Base-by-base conservation (phyloP, 2,113 vertebrate genomes). In the Oreochromis spilurus region DNA sequence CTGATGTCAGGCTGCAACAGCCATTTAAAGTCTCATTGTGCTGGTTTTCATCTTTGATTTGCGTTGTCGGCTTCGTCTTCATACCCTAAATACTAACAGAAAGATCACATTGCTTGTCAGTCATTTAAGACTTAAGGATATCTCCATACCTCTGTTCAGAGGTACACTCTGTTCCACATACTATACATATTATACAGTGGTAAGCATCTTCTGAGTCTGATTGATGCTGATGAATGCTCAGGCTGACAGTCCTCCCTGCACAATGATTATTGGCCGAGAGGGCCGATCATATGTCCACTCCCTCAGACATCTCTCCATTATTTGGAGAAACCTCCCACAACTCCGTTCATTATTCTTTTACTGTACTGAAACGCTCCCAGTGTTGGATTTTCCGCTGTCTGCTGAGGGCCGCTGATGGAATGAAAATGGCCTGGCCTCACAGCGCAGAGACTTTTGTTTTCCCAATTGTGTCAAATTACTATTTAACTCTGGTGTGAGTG, bases 401-500 rank as follows among this genome's bases (percentile, higher is more conserved):
- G 34, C 57, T 62, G 87, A 87, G 85, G 81, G 29, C 62, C 79
- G 84, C 81, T 89, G 90, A 93, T 19, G 21, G 85, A 92, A 83
- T 67, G 31, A 6, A 87, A 92, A 80, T 31, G 67, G 62, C 45
- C 70, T 1, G 55, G 17, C 55, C 86, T 55, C 67, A 83, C 83
- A 40, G 86, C 36, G 78, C 67, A 57, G 45, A 84, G 78, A 84
- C 84, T 81, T 65, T 36, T 87, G 89, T 91, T 91, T 90, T 81
- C 62, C 57, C 29, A 55, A 78, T 60, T 85, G 91, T 85, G 79
- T 94, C 86, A 21, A 84, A 81, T 94, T 92, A 89, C 90, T 54
- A 5, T 62, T 80, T 5, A 77, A 84, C 55, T 79, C 60, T 24
- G 67, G 58, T 54, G 3, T 9, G 38, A 57, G 48, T 10, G 80